Percentiles rank a stretch among this genome's conserved stretches.
These are phyloP conservation scores for Actinernus sp. DNA, from an alignment of 92 coral and sea anemone species.

Conservation along the genomic window DNA sequence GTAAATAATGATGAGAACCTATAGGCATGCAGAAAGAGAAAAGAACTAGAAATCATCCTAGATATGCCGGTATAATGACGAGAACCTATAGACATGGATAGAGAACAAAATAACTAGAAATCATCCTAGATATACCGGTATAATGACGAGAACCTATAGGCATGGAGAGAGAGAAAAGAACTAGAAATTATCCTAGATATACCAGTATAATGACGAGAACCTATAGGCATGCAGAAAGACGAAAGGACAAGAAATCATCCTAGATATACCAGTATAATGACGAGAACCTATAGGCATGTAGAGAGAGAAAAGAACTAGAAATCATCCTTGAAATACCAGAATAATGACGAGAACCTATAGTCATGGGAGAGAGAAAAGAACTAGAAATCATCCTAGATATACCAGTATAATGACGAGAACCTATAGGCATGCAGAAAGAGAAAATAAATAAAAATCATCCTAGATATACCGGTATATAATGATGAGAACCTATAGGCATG, in stretches of 20 bases:
- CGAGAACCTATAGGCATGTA: constrained; percentile 94
- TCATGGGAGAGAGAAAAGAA: no score
- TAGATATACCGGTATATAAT: neutral
- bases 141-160: constrained; percentile 95
- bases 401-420: constrained; percentile 98
- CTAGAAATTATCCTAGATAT: neutral
- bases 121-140: no score
- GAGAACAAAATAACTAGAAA: no score
- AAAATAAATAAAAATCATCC: neutral
- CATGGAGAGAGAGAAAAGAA: constrained; percentile 2
- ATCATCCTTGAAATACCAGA: neutral
- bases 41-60: neutral
- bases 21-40: neutral
- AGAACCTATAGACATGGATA: no score
- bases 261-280: no score
- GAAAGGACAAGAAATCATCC: no score
- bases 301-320: neutral
- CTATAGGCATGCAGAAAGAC: no score
- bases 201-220: neutral
- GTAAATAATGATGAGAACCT: no score
- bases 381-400: no score
- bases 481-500: no score
- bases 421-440: constrained; percentile 39
- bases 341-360: no score
- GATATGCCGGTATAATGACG: neutral